Evolutionary conservation across 2,797 vertebrate species (phyloP).

Genomic region (Phaenicophaeus curvirostris): DNA sequence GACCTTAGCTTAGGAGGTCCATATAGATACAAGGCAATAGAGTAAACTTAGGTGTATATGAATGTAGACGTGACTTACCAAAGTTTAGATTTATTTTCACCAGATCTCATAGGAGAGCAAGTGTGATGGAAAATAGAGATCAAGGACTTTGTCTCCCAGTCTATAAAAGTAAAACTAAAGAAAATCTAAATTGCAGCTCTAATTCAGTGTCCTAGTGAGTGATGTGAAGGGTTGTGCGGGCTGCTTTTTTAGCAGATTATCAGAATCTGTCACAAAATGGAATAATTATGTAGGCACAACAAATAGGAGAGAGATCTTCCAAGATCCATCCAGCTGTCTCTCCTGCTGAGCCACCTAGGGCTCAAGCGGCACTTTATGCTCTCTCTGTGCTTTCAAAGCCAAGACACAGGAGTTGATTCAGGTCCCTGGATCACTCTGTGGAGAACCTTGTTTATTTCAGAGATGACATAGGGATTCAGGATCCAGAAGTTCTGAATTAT

Average conservation of each 20-base stretch:
- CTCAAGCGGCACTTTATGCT: background rate
- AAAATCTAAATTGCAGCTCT: background rate
- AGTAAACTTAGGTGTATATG: background rate
- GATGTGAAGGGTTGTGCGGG: background rate
- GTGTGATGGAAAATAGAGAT: background rate
- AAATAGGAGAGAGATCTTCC: background rate
- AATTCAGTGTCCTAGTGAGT: background rate
- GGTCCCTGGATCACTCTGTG: background rate
- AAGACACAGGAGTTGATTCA: background rate
- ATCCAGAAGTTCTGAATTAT: background rate
- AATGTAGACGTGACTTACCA: background rate
- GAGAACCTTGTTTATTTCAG: background rate
- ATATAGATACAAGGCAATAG: background rate
- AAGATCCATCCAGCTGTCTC: background rate
- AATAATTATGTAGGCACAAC: background rate
- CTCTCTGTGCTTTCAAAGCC: background rate
- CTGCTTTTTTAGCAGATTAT: background rate
- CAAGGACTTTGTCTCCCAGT: background rate
- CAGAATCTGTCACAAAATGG: background rate
- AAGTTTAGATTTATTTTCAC: background rate
- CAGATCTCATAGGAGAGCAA: background rate
- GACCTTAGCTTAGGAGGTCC: background rate
- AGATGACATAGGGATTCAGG: fast-evolving
- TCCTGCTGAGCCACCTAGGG: background rate
- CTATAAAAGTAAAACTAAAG: background rate